phyloP scores from a whole-genome alignment of 1,140 invertebrate genomes.

The Zaprionus africanus region DNA sequence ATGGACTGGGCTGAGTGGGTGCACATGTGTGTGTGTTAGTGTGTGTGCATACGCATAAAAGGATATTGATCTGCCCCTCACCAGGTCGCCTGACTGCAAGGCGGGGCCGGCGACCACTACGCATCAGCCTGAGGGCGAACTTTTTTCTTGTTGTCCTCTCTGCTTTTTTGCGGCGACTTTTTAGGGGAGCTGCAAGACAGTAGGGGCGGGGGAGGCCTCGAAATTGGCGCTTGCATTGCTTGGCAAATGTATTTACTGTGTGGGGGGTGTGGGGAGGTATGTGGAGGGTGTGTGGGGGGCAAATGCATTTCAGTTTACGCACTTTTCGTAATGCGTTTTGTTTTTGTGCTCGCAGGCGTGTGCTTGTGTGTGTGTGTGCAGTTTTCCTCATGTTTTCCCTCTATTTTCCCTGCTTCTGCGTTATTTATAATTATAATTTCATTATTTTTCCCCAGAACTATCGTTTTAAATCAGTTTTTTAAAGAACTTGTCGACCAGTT shows the following conservation, averaged over 20 bases:
- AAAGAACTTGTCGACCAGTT: conserved; percentile 23
- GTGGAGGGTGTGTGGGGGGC: conserved; percentile 15
- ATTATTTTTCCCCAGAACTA: conserved; percentile 42
- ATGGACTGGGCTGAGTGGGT: conserved; percentile 50
- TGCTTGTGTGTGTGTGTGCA: neutral
- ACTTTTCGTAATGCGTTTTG: conserved; percentile 68
- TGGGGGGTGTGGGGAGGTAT: conserved; percentile 13
- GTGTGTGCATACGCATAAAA: conserved; percentile 74
- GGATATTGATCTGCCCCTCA: conserved; percentile 79
- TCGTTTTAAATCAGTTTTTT: conserved; percentile 63
- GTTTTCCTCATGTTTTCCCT: conserved; percentile 31
- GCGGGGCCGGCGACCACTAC: conserved; percentile 1
- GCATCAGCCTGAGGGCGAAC: conserved; percentile 40
- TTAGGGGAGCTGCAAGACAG: conserved; percentile 63
- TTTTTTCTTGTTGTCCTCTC: conserved; percentile 36
- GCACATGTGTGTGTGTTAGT: conserved; percentile 3
- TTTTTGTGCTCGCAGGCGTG: conserved; percentile 71
- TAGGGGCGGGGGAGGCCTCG: conserved; percentile 52
- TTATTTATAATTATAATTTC: conserved; percentile 69
- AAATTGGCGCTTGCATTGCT: conserved; percentile 69
- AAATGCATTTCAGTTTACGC: conserved; percentile 71
- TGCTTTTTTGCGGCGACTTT: conserved; percentile 26
- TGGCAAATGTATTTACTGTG: conserved; percentile 51
- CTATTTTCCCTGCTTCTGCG: conserved; percentile 56
- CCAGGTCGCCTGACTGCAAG: conserved; percentile 31